A percentile compares a stretch with the other conserved stretches of the same genome.
phyloP scores from a whole-genome alignment of 2,797 vertebrate genomes.

The Myripristis murdjan region DNA sequence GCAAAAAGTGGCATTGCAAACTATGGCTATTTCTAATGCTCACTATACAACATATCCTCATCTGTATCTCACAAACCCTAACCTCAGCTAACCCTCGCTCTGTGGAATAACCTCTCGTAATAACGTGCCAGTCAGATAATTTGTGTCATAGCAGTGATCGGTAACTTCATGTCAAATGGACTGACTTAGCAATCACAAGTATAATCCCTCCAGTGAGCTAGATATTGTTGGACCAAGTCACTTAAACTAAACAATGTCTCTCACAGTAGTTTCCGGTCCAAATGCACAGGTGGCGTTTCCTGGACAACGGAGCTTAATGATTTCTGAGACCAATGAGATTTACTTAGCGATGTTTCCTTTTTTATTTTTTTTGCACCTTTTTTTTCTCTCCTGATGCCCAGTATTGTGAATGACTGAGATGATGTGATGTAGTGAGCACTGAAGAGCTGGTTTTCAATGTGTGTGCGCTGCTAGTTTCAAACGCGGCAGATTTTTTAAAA shows the following conservation, averaged over 20 bases:
- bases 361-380: constrained; percentile 72
- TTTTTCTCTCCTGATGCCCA: constrained; percentile 49
- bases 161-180: constrained; percentile 3
- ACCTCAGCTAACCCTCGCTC: background rate
- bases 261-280: constrained; percentile 22
- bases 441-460: constrained; percentile 60
- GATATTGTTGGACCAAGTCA: constrained; percentile 51
- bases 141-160: constrained; percentile 1
- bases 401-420: constrained; percentile 74
- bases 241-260: constrained; percentile 16
- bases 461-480: constrained; percentile 58
- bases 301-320: constrained; percentile 15
- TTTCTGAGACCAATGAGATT: constrained; percentile 38
- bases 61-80: background rate
- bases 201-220: constrained; percentile 8
- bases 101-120: background rate
- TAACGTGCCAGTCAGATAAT: background rate
- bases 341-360: constrained; percentile 46
- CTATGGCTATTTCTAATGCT: constrained; percentile 29
- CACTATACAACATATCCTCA: constrained; percentile 4
- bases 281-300: constrained; percentile 29
- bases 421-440: constrained; percentile 46
- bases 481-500: constrained; percentile 25
- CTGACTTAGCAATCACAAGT: constrained; percentile 12
- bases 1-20: constrained; percentile 30